These are phyloP conservation scores for Rhagium mordax DNA, from an alignment of 2,888 invertebrate genomes.

Conservation along the genomic window DNA sequence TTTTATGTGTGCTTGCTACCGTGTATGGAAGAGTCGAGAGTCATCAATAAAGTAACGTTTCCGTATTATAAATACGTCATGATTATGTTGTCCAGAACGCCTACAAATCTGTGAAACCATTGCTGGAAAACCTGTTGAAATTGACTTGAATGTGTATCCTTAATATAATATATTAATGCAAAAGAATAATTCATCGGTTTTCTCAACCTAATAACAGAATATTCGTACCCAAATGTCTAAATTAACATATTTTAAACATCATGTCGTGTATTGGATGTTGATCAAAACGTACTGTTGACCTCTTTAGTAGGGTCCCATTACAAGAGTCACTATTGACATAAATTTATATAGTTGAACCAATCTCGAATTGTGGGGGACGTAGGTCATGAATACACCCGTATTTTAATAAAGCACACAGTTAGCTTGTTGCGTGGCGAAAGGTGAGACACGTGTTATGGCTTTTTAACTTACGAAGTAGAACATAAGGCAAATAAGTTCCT, in stretches of 20 bases:
- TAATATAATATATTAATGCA: background rate
- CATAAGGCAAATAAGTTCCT: conserved; percentile 5
- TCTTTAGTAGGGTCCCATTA: conserved; percentile 7
- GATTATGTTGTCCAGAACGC: background rate
- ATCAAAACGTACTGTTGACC: conserved; percentile 4
- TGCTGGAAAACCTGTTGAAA: background rate
- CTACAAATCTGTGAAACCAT: background rate
- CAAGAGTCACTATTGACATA: conserved; percentile 11
- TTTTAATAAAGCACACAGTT: conserved; percentile 15
- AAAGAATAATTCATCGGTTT: background rate
- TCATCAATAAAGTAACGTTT: background rate
- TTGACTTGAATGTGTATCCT: background rate
- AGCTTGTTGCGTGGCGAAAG: conserved; percentile 8
- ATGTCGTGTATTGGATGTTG: background rate
- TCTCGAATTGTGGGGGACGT: conserved; percentile 14
- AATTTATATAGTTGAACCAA: conserved; percentile 27
- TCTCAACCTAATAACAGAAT: background rate
- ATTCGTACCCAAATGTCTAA: background rate
- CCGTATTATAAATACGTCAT: background rate
- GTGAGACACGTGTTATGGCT: conserved; percentile 32
- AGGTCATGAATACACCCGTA: conserved; percentile 16
- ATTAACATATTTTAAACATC: background rate
- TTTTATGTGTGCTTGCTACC: background rate
- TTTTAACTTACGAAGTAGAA: conserved; percentile 23
- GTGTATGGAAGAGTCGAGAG: background rate